Base-by-base conservation (phyloP, 1,140 invertebrate species). In the Rhopalosiphum maidis region DNA sequence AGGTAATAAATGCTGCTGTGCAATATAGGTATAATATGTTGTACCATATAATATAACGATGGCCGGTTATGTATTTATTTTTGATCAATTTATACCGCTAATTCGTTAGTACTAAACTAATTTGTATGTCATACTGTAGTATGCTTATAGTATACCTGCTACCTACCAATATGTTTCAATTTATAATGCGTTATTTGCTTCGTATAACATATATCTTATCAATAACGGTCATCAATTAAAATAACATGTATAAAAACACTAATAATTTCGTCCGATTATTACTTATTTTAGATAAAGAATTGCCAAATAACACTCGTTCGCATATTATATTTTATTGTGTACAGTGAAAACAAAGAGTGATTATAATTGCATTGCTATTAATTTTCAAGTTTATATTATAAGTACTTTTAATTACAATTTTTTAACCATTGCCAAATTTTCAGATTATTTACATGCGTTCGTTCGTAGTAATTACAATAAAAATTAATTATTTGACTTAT, bases 381-480 rank as follows among this genome's bases (percentile, higher is more conserved):
- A 46, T 30, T 37, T 86, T 86, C 15, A 18, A 25, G 23, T 86
- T 86, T 25, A 25, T 77, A 68, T n/a, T 15, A 77, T 82, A 82
- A 22, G 21, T 37, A 37, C 77, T 82, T 51, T n/a, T 87, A 48
- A 87, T 87, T 87, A 48, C 11, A 43, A 87, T 7, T 48, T 15
- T 55, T 89, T 54, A 25, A 54, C 55, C 9, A 68, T 90, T 43
- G 54, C 43, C 37, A n/a, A 90, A 90, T 68, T 90, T 54, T 90
- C n/a, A 43, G 37, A 90, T 90, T 90, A 68, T 68, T 90, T 30
- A 43, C 22, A 22, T 18, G 22, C 8, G 51, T 90, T 55, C 35
- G 21, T 25, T 89, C 23, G 54, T 8, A 21, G 51, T 30, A 37
- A 23, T 41, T 54, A 30, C 37, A 23, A 46, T n/a, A 90, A 68